Evolutionary conservation across 1,140 invertebrate genomes (phyloP), one percentile per base, ranked within the genome.

Genomic region (Prorops nasuta): DNA sequence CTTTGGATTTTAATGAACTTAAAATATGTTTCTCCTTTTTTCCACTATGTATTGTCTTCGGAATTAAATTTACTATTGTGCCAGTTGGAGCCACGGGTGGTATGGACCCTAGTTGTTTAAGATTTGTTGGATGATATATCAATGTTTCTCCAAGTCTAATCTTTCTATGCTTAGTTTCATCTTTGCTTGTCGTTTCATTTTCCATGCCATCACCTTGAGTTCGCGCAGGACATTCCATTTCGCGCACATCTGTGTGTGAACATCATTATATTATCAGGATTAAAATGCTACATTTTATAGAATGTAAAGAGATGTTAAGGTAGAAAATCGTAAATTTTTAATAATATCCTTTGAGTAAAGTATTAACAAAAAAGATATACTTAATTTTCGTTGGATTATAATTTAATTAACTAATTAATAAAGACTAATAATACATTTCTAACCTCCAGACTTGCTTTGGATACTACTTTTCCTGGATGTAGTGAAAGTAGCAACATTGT

Each of bases 171-270:
- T 71, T 72, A 12, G 12, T 20, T 40, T 66, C 63, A 19, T 34
- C 1, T 55, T 69, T 68, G 4, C 62, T 56, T 3, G 31, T 9
- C 1, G 34, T 31, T 34, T 60, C 54, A 55, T 74, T 77, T 66
- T 82, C 81, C 80, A 81, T 82, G 20, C 81, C 81, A 71, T 82
- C 81, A 8, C 81, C 81, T 53, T 79, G 71, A 0, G 79, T 81
- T 46, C 80, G 66, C 44, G 56, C 59, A n/a, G 66, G 51, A 20
- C 67, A 69, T 8, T 40, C 42, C 49, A 74, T 60, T 22, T 48
- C 16, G 18, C 62, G 63, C 15, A 58, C 44, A 55, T 63, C 71
- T 71, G 43, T 38, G 60, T 54, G 34, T 28, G 4, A 28, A 28
- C 4, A 28, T 10, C 24, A 4, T 10, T 4, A 10, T n/a, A n/a